These are phyloP conservation scores for Sciurus carolinensis DNA, from an alignment of 2,797 vertebrate species.

Conservation along the genomic window DNA sequence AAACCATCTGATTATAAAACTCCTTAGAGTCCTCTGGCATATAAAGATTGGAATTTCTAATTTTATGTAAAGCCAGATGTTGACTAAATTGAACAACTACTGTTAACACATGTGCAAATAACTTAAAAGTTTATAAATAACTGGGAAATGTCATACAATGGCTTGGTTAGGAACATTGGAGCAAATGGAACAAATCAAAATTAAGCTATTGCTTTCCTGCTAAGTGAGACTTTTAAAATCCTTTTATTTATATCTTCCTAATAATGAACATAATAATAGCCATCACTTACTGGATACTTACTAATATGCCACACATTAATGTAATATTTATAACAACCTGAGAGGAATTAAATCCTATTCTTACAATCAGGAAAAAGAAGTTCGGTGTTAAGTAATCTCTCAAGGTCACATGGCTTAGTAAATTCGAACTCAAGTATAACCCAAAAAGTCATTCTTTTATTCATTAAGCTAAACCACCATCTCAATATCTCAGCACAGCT, in stretches of 20 bases:
- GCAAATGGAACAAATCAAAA: conserved; percentile 80
- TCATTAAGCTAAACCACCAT: neutral
- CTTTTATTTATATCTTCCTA: neutral
- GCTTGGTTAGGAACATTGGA: conserved; percentile 76
- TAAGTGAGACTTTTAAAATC: conserved; percentile 40
- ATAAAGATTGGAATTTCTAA: conserved; percentile 79
- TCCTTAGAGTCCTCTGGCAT: conserved; percentile 78
- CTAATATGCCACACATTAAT: neutral
- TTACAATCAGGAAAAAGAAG: conserved; percentile 1
- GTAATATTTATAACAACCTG: neutral
- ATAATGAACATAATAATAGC: conserved; percentile 19
- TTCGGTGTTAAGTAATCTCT: neutral
- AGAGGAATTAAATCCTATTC: conserved; percentile 29
- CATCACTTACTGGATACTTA: neutral
- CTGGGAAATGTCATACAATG: conserved; percentile 63
- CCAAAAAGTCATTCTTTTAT: neutral
- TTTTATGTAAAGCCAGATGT: conserved; percentile 80
- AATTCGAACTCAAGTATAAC: conserved; percentile 2
- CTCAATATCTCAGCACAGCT: neutral
- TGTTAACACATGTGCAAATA: conserved; percentile 81
- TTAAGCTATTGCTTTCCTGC: conserved; percentile 41
- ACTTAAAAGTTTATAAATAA: conserved; percentile 72
- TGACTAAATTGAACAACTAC: conserved; percentile 71
- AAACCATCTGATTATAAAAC: conserved; percentile 72
- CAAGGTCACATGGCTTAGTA: neutral